A percentile compares a stretch with the other conserved stretches of the same genome.
Conservation (phyloP, 2,113 vertebrate species). For the Cyanoliseus patagonus region DNA sequence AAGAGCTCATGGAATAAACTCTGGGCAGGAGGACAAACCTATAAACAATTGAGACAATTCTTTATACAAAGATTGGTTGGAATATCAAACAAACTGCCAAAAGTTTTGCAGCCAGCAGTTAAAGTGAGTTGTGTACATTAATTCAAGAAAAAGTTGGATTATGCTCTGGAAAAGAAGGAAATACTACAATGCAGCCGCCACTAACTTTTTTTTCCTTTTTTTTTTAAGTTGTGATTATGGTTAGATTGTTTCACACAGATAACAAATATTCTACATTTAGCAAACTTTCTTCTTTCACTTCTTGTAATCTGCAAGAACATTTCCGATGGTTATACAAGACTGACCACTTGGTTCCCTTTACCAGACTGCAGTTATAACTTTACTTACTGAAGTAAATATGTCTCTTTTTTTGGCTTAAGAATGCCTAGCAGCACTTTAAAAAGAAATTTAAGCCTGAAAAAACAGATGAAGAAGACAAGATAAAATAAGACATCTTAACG, state of each 20-base stretch:
- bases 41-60: conserved; percentile 58
- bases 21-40: conserved; percentile 53
- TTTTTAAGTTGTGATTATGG: neutral
- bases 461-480: conserved; percentile 17
- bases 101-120: conserved; percentile 43
- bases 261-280: conserved; percentile 4
- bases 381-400: conserved; percentile 15
- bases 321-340: neutral
- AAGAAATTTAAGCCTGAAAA: conserved; percentile 1
- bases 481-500: neutral
- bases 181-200: neutral
- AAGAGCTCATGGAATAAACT: conserved; percentile 37
- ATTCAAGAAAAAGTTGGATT: conserved; percentile 53
- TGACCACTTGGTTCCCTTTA: neutral
- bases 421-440: neutral
- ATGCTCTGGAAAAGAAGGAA: conserved; percentile 50
- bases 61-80: conserved; percentile 50
- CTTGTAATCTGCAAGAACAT: neutral
- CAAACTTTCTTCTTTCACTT: conserved; percentile 11
- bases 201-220: neutral
- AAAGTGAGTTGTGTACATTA: conserved; percentile 49
- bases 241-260: neutral
- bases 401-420: neutral
- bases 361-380: neutral
- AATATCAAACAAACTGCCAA: conserved; percentile 59